These are phyloP conservation scores for Ricordea florida DNA, from an alignment of 92 coral and sea anemone genomes.

Conservation along the genomic window DNA sequence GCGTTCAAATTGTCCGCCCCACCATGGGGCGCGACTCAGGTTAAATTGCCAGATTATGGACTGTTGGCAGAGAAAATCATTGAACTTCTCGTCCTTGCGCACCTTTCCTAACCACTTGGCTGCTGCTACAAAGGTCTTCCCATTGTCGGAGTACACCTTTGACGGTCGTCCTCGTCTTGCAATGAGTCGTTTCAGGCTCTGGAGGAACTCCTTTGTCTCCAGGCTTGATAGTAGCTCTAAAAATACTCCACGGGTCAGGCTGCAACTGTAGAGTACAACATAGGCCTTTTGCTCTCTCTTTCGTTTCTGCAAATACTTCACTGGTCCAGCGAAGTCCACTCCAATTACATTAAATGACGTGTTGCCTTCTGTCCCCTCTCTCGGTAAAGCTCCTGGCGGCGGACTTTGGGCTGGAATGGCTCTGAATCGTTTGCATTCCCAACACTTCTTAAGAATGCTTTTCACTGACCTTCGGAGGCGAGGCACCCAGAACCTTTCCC, in stretches of 20 bases:
- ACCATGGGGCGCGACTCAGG: no score
- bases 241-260: constrained; percentile 34
- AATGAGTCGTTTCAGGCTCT: constrained; percentile 19
- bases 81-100: constrained; percentile 4
- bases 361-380: no score
- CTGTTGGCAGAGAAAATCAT: constrained; percentile 10
- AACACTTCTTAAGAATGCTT: no score
- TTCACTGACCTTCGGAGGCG: no score
- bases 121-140: constrained; percentile 13
- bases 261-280: constrained; percentile 16
- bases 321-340: constrained; percentile 50
- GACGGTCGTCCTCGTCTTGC: constrained; percentile 27
- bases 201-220: constrained; percentile 16
- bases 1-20: constrained; percentile 39
- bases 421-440: no score
- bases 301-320: constrained; percentile 4
- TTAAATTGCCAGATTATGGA: constrained; percentile 30
- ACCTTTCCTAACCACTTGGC: constrained; percentile 30
- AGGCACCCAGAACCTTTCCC: no score
- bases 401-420: no score
- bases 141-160: constrained; percentile 14
- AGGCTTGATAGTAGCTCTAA: constrained; percentile 10
- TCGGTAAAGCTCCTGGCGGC: no score
- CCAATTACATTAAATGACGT: constrained; percentile 15
- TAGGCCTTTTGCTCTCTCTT: constrained; percentile 27